Conservation (phyloP, 1,140 invertebrate genomes). For the Drosophila pruinosa region DNA sequence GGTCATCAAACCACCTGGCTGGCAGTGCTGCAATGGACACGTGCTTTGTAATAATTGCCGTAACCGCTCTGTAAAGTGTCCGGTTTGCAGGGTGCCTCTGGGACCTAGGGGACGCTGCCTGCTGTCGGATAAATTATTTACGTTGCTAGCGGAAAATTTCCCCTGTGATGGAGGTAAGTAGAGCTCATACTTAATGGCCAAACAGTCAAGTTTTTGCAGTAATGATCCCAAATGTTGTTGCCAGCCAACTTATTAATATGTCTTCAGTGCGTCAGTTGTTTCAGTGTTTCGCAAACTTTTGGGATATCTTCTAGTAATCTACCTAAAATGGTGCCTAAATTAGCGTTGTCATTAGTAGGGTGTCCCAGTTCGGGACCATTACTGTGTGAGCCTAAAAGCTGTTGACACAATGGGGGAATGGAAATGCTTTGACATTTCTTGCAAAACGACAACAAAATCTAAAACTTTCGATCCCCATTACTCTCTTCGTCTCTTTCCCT, state of each 20-base stretch:
- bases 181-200: conserved; percentile 14
- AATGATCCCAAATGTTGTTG: conserved; percentile 30
- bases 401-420: conserved; percentile 13
- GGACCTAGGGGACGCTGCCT: conserved; percentile 82
- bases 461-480: conserved; percentile 11
- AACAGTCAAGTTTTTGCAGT: conserved; percentile 23
- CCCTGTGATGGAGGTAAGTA: conserved; percentile 81
- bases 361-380: conserved; percentile 7
- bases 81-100: conserved; percentile 82
- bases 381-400: conserved; percentile 3
- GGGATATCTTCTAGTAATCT: conserved; percentile 37
- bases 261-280: conserved; percentile 44
- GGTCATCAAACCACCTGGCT: conserved; percentile 83
- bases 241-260: conserved; percentile 42
- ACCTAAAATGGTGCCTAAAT: conserved; percentile 51
- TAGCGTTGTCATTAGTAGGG: conserved; percentile 56
- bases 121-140: conserved; percentile 83
- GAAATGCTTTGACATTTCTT: conserved; percentile 16
- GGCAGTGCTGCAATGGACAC: conserved; percentile 84
- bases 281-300: conserved; percentile 23
- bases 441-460: not conserved
- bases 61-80: conserved; percentile 82
- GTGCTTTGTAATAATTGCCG: conserved; percentile 83
- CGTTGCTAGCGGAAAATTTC: conserved; percentile 82
- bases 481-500: not conserved